Percentiles rank a stretch among this genome's conserved stretches.
Conservation (phyloP, 2,113 vertebrate genomes). For the Chauna torquata region DNA sequence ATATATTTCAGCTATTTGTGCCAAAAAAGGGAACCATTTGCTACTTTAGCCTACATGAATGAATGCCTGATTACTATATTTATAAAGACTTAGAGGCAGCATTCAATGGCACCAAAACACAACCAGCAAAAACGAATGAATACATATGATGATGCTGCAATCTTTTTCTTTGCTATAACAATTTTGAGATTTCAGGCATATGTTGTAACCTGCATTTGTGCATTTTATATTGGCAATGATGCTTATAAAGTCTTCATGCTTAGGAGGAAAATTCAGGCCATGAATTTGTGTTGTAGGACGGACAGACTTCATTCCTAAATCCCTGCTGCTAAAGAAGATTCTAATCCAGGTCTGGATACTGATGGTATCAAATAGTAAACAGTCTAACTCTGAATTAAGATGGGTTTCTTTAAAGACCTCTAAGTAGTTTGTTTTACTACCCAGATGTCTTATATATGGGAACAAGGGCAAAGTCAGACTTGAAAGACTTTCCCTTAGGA, state of each 20-base stretch:
- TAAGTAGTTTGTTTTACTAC: not conserved
- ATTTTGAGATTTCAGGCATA: not conserved
- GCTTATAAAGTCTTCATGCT: not conserved
- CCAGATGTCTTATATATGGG: not conserved
- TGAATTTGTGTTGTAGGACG: not conserved
- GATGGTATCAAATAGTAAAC: not conserved
- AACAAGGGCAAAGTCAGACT: not conserved
- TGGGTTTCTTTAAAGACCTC: not conserved
- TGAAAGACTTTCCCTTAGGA: not conserved
- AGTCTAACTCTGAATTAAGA: not conserved
- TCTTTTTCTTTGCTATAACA: constrained; percentile 21
- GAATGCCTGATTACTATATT: constrained; percentile 47
- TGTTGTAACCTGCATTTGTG: constrained; percentile 9
- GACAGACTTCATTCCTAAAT: not conserved
- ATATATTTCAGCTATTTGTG: constrained; percentile 1
- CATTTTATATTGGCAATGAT: not conserved
- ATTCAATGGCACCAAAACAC: constrained; percentile 16
- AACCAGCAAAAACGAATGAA: constrained; percentile 34
- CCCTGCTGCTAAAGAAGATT: not conserved
- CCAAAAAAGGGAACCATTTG: constrained; percentile 17
- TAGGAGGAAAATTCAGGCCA: not conserved
- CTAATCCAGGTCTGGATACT: not conserved
- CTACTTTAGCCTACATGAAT: constrained; percentile 18
- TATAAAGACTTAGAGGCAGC: not conserved
- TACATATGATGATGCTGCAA: constrained; percentile 18